These are phyloP conservation scores for Meteorus cinctellus DNA, from an alignment of 2,888 invertebrate species.

Conservation along the genomic window DNA sequence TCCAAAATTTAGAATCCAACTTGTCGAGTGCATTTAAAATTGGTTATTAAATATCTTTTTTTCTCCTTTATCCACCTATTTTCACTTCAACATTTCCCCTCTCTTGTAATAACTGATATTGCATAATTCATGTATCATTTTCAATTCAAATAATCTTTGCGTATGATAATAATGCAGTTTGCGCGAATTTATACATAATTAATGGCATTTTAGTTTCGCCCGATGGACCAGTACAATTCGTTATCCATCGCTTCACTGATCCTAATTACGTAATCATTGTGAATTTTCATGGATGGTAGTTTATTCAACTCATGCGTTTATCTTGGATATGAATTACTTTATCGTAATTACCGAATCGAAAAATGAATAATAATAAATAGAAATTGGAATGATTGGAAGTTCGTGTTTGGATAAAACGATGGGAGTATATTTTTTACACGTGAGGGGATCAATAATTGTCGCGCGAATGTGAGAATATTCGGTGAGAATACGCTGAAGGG, in stretches of 20 bases:
- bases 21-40: no score
- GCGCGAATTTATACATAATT: not conserved
- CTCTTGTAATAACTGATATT: no score
- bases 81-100: no score
- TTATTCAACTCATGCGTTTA: not conserved
- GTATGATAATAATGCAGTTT: not conserved
- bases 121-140: no score
- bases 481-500: not conserved
- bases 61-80: no score
- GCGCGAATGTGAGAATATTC: not conserved
- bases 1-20: no score
- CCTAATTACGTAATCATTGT: not conserved
- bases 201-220: slow-evolving; percentile 1
- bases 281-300: not conserved
- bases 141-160: not conserved
- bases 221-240: not conserved
- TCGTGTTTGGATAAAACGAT: not conserved
- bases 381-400: no score
- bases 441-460: not conserved
- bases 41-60: no score
- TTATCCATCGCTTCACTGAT: not conserved
- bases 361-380: not conserved
- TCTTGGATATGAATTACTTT: not conserved
- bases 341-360: not conserved
- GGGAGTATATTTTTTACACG: not conserved